Base-by-base conservation (phyloP, 2,113 vertebrate genomes). In the Brienomyrus brachyistius region DNA sequence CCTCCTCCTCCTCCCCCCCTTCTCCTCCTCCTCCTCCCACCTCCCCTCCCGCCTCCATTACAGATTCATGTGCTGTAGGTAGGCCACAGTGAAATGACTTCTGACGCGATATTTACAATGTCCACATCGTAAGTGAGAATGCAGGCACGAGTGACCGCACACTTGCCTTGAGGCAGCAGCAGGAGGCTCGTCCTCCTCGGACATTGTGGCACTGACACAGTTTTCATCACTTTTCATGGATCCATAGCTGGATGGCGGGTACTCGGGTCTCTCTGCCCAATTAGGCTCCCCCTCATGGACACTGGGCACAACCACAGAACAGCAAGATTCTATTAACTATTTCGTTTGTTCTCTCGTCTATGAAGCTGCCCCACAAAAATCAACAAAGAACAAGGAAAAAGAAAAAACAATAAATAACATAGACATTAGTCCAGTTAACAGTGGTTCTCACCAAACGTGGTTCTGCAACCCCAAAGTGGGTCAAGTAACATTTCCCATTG, bases 191-290 rank as follows among this genome's bases (percentile, higher is more conserved):
- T 91, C 70, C 0, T 88, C 74, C 2, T 91, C 70, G 1, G 90
- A 80, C 1, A 66, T 43, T 6, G 87, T 89, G 2, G 62, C 11
- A 31, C 27, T 31, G 10, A 1, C 10, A 13, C 54, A 90, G 0
- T 89, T 90, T 31, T 91, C 92, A 0, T 96, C 95, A 4, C 94
- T 95, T 74, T 91, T 94, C 95, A 96, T 96, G 3, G 95, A 96
- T 23, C 95, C 95, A 88, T 96, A 96, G 90, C 95, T 96, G 87
- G 94, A 94, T 1, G 95, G 93, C 1, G 95, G 95, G 35, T 93
- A 93, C 80, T 21, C 54, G 6, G 31, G 4, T 27, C 15, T 54
- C 5, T 48, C 54, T 5, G 50, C n/a, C 48, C 13, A 52, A 1
- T 31, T 19, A 17, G 9, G 47, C 13, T 31, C 45, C n/a, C 8